phyloP scores from a whole-genome alignment of 2,113 vertebrate genomes.

The Crotalus tigris region DNA sequence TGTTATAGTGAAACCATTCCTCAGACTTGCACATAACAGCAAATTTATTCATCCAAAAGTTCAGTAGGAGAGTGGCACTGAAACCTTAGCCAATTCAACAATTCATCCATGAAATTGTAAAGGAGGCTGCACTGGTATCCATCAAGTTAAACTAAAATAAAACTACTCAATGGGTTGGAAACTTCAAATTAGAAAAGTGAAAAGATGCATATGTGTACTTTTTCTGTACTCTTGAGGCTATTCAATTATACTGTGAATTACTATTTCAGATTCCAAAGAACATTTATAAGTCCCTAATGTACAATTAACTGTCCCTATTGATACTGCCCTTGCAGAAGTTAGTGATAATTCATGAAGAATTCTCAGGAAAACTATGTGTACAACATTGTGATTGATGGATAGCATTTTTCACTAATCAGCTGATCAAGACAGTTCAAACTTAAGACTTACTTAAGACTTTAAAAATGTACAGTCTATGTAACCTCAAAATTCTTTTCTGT shows the following conservation, averaged over 20 bases:
- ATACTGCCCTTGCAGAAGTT: constrained; percentile 29
- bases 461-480: background rate
- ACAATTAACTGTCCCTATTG: constrained; percentile 2
- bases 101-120: constrained; percentile 29
- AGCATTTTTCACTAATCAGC: constrained; percentile 10
- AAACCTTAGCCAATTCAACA: constrained; percentile 11
- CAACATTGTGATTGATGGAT: constrained; percentile 16
- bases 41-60: constrained; percentile 8
- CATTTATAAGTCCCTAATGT: constrained; percentile 30
- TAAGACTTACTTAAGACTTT: constrained; percentile 5
- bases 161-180: background rate
- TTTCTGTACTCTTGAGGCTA: constrained; percentile 22
- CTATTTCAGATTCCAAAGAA: constrained; percentile 14
- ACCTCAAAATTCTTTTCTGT: background rate
- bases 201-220: background rate
- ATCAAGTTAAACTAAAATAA: constrained; percentile 25
- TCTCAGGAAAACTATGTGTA: constrained; percentile 7
- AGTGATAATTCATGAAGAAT: constrained; percentile 14
- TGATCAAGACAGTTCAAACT: background rate
- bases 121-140: background rate
- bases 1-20: background rate
- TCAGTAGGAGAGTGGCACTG: background rate
- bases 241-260: constrained; percentile 31
- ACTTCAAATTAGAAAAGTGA: constrained; percentile 27
- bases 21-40: constrained; percentile 15